Conservation (phyloP, 1,140 invertebrate species). For the Drosophila eugracilis region DNA sequence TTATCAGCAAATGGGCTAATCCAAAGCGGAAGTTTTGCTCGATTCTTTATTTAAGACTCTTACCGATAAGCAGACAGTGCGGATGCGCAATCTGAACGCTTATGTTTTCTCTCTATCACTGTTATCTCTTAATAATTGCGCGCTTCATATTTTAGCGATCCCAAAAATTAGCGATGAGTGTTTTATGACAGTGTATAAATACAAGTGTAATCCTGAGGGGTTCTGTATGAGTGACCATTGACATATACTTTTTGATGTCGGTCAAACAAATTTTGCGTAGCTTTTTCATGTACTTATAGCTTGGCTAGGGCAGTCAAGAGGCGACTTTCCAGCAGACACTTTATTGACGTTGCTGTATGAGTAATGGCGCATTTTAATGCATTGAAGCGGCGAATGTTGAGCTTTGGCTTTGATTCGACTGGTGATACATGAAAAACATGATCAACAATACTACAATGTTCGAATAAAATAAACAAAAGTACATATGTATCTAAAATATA, state of each 20-base stretch:
- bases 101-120: slow-evolving; percentile 8
- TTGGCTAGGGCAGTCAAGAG: slow-evolving; percentile 14
- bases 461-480: slow-evolving; percentile 15
- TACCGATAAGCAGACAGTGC: slow-evolving; percentile 10
- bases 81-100: slow-evolving; percentile 17
- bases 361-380: slow-evolving; percentile 65
- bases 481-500: not conserved
- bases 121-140: slow-evolving; percentile 21
- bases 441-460: slow-evolving; percentile 19
- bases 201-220: slow-evolving; percentile 23
- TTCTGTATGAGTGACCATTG: slow-evolving; percentile 49
- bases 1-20: slow-evolving; percentile 40
- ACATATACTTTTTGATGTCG: slow-evolving; percentile 12
- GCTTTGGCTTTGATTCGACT: slow-evolving; percentile 44
- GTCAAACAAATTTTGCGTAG: not conserved
- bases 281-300: too few relatives aligned
- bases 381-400: slow-evolving; percentile 57
- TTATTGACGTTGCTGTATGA: slow-evolving; percentile 38
- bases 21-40: slow-evolving; percentile 42
- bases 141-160: slow-evolving; percentile 11
- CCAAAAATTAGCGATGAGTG: too few relatives aligned
- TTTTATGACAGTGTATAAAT: slow-evolving; percentile 17
- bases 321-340: slow-evolving; percentile 10
- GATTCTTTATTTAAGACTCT: not conserved
- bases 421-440: slow-evolving; percentile 29